Percentiles rank a stretch among this genome's conserved stretches.
These are phyloP conservation scores for Drosophila ustulata DNA, from an alignment of 2,888 invertebrate species.

Conservation along the genomic window DNA sequence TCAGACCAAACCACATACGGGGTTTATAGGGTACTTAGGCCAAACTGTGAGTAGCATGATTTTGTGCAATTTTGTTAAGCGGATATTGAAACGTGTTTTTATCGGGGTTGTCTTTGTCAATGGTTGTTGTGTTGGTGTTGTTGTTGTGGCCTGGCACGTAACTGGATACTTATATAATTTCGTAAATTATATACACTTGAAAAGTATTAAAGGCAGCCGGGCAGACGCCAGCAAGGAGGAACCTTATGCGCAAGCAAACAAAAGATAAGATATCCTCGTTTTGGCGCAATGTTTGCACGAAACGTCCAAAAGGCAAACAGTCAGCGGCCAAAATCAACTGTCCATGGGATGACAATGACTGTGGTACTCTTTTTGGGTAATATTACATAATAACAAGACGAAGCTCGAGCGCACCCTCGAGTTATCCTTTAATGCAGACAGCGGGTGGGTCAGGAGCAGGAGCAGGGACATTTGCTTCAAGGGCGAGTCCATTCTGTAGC, in stretches of 20 bases:
- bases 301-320: slow-evolving; percentile 73
- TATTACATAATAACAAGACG: slow-evolving; percentile 65
- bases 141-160: slow-evolving; percentile 59
- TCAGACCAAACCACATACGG: background rate
- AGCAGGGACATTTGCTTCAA: slow-evolving; percentile 26
- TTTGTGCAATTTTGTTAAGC: slow-evolving; percentile 38
- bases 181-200: slow-evolving; percentile 76
- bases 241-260: slow-evolving; percentile 80
- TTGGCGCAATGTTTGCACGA: slow-evolving; percentile 68
- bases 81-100: slow-evolving; percentile 46
- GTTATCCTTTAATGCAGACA: slow-evolving; percentile 67
- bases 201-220: slow-evolving; percentile 75
- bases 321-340: slow-evolving; percentile 52
- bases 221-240: slow-evolving; percentile 54
- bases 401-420: slow-evolving; percentile 53
- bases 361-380: slow-evolving; percentile 55
- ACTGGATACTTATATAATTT: slow-evolving; percentile 79
- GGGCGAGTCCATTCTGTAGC: slow-evolving; percentile 38
- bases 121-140: background rate
- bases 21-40: slow-evolving; percentile 9
- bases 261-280: slow-evolving; percentile 81
- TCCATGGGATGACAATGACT: slow-evolving; percentile 25
- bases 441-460: slow-evolving; percentile 19
- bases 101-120: slow-evolving; percentile 35
- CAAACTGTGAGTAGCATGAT: slow-evolving; percentile 32